Conservation (phyloP, 2,113 vertebrate genomes). For the Ramphastos sulfuratus region DNA sequence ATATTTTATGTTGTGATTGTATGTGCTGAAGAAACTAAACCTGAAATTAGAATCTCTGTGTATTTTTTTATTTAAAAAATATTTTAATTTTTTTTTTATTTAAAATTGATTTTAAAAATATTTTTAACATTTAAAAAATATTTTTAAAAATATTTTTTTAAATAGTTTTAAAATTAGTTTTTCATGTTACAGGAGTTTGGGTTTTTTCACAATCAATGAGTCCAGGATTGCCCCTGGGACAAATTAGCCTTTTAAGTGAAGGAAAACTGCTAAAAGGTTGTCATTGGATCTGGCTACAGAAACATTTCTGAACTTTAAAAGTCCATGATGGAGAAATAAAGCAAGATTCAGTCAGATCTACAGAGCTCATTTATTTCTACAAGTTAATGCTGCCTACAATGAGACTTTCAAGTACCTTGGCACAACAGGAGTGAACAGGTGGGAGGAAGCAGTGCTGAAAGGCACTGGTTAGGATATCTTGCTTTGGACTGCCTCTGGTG, state of each 20-base stretch:
- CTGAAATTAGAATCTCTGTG: background rate
- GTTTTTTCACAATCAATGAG: background rate
- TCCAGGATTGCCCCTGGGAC: background rate
- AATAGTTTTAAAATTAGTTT: background rate
- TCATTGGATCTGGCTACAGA: background rate
- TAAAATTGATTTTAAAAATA: too few species aligned
- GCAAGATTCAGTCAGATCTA: background rate
- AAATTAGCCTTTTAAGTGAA: background rate
- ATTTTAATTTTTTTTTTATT: too few species aligned
- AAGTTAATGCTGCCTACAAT: conserved; percentile 8
- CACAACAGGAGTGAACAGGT: background rate
- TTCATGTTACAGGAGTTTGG: background rate
- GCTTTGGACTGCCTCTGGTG: background rate
- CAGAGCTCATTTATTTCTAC: conserved; percentile 29
- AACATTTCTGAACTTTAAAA: background rate
- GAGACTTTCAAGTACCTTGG: background rate
- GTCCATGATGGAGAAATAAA: background rate
- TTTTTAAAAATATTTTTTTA: too few species aligned
- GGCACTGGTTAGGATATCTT: background rate
- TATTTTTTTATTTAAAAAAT: background rate
- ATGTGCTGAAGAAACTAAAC: background rate
- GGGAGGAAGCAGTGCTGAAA: background rate
- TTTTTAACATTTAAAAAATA: too few species aligned
- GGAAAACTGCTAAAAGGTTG: background rate
- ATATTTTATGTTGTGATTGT: background rate